Base-by-base conservation (phyloP, 2,888 invertebrate species). In the Synanthedon andrenaeformis region DNA sequence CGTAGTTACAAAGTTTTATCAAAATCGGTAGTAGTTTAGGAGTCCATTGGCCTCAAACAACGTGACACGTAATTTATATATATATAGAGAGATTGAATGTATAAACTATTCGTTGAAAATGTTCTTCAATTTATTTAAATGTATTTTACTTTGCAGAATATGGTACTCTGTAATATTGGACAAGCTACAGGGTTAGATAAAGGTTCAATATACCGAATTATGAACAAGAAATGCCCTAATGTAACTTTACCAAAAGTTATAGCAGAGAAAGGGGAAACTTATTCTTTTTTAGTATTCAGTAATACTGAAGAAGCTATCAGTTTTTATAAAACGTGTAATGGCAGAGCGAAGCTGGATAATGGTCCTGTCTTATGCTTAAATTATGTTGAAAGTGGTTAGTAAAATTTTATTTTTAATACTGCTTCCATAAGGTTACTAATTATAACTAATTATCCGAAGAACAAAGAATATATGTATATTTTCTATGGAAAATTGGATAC, bases 161-260 rank as follows among this genome's bases (percentile, higher is more conserved):
- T 96, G 51, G 90, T 92, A 49, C 81, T 97, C n/a, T 94, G 95
- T 64, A 97, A 97, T 82, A 94, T 92, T 28, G 97, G 97, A 1
- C 89, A 96, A 56, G 93, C 93, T 2, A 95, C 94, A 61, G 95
- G 95, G 4, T 82, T 96, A 19, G 87, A 90, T 4, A 91, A 93
- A 70, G 91, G 92, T 66, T 71, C 81, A 51, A 67, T 97, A 10
- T 69, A 91, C 4, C 70, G 86, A 48, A 68, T 96, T 4, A 73
- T 93, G 28, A 69, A 83, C 49, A 72, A 90, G 4, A 89, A 91
- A 53, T 67, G 78, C 4, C 67, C 82, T 54, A 82, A 85, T 72
- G 90, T 92, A 1, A 56, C 67, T 19, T 70, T 93, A 2, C 88
- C 89, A 17, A 89, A 90, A 51, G 88, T 95, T 42, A 74, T 92